phyloP scores from a whole-genome alignment of 2,113 vertebrate genomes.

The Malurus cyaneus region DNA sequence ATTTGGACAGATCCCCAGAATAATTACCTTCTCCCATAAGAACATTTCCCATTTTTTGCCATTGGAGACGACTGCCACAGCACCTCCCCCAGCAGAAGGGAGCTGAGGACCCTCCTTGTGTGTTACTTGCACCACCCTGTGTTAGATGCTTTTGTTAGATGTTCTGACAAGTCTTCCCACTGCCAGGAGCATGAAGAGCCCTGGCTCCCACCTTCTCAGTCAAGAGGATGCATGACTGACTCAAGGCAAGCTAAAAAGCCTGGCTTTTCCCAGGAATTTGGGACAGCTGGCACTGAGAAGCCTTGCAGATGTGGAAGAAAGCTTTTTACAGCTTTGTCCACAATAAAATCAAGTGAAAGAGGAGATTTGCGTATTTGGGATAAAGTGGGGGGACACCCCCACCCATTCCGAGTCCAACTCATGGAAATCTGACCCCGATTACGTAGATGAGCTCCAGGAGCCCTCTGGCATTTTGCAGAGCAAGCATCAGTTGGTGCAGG shows the following conservation, averaged over 20 bases:
- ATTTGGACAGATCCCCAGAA: conserved; percentile 35
- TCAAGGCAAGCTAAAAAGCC: not conserved
- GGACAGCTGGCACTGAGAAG: conserved; percentile 43
- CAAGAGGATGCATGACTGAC: not conserved
- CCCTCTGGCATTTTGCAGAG: conserved; percentile 7
- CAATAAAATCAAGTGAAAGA: conserved; percentile 40
- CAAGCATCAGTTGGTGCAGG: not conserved
- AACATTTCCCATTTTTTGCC: conserved; percentile 47
- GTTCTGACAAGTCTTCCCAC: not conserved
- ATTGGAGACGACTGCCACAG: not conserved
- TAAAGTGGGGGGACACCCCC: not conserved
- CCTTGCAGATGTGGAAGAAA: conserved; percentile 56
- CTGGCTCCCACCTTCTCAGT: not conserved
- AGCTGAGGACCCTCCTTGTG: not conserved
- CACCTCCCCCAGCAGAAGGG: not conserved
- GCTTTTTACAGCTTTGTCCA: conserved; percentile 29
- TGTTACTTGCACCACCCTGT: not conserved
- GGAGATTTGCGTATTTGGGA: not conserved
- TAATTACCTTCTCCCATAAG: conserved; percentile 53
- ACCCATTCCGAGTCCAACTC: not conserved
- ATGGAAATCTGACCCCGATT: conserved; percentile 4
- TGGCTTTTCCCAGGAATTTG: conserved; percentile 47
- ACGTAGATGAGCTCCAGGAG: not conserved
- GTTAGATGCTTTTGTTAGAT: not conserved
- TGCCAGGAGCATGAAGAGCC: not conserved